Evolutionary conservation across 1,140 invertebrate species (phyloP), one percentile per base, ranked within the genome.

Genomic region (Palaemon carinicauda): DNA sequence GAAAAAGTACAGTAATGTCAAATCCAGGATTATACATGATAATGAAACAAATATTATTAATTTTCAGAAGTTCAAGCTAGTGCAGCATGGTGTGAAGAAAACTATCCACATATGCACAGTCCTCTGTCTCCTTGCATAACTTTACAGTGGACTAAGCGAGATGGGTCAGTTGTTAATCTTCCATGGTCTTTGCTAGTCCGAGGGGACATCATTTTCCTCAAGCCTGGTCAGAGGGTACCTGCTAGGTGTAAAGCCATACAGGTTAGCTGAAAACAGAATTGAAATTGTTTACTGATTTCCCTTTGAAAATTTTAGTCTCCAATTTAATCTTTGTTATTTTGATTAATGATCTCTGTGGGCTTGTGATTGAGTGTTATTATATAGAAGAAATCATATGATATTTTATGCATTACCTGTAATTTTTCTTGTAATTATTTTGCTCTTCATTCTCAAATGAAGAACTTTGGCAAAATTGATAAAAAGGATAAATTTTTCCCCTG

Each of bases 101-200:
- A 97, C 91, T 98, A 97, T 92, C 96, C 97, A 17, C 95, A 97
- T 92, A 91, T 98, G 1, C 96, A 95, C 91, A 96, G 95, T 88
- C 97, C 98, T 24, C 93, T 95, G 88, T 98, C 97, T 33, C 97
- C 97, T 0, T 98, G 97, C 91, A 95, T 99, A 71, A 97, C 96
- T 33, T 91, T 98, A 56, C 97, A 99, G 91, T 98, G 97, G 97
- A 98, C 97, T 19, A 96, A 96, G 91, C 93, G 98, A 82, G 97
- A 98, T 93, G 95, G 95, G 89, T 92, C 93, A 50, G 92, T 98
- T 74, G 95, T 99, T 3, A 98, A 98, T 92, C 92, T 99, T 53
- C 98, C 98, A 0, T 96, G 95, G 94, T 94, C 96, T 0, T 91
- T 99, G 52, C 92, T 99, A n/a, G 97, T 98, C 21, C 94, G 94